Evolutionary conservation across 2,797 vertebrate genomes (phyloP).

Genomic region (Myiothlypis coronata): DNA sequence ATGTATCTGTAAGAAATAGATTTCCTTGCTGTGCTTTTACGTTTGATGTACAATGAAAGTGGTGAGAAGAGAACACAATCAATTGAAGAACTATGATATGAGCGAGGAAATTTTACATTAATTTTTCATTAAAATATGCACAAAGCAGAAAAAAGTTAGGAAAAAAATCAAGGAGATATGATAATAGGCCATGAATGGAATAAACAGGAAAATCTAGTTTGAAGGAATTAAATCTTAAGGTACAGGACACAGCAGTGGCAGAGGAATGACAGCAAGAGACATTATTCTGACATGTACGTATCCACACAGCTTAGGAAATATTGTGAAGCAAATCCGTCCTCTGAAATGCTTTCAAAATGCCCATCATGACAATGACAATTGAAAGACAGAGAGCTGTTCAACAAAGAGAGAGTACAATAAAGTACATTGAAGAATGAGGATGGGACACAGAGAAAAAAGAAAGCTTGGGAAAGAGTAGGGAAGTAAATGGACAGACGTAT

Average conservation of each 20-base stretch:
- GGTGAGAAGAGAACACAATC: neutral
- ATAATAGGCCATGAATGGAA: neutral
- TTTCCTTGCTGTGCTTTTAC: neutral
- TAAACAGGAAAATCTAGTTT: neutral
- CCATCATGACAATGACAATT: constrained; percentile 4
- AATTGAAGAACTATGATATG: neutral
- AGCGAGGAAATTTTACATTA: neutral
- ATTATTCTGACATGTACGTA: constrained; percentile 2
- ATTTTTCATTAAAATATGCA: constrained; percentile 6
- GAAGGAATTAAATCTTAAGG: neutral
- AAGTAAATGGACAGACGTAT: neutral
- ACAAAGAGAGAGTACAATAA: neutral
- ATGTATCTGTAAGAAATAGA: neutral
- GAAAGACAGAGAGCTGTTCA: constrained; percentile 20
- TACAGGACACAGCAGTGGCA: neutral
- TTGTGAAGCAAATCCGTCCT: constrained; percentile 22
- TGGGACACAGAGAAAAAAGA: neutral
- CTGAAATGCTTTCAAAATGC: constrained; percentile 35
- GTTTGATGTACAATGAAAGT: neutral
- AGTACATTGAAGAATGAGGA: neutral
- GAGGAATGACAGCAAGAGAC: constrained; percentile 7
- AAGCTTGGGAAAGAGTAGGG: neutral
- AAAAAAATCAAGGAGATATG: neutral
- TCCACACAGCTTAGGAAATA: constrained; percentile 4
- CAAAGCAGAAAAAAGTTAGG: neutral